phyloP scores from a whole-genome alignment of 2,888 invertebrate species.

The Phlogophora meticulosa region DNA sequence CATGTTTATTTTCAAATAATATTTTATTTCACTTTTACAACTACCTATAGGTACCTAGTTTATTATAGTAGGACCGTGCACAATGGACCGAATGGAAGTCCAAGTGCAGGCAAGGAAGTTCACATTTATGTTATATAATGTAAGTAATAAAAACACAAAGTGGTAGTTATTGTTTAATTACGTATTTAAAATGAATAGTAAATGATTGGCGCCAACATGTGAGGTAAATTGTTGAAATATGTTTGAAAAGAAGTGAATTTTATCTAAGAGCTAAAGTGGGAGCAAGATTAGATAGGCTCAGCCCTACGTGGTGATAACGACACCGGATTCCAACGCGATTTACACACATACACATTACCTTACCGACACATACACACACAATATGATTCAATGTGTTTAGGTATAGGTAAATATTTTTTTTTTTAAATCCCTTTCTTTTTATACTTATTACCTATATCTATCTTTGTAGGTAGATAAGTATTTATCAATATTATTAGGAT shows the following conservation, averaged over 20 bases:
- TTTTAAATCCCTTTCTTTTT: background rate
- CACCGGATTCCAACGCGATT: conserved; percentile 80
- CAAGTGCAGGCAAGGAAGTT: too few species aligned
- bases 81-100: too few species aligned
- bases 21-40: background rate
- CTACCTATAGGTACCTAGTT: background rate
- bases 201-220: conserved; percentile 49
- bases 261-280: conserved; percentile 81
- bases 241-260: conserved; percentile 76
- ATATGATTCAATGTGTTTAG: conserved; percentile 33
- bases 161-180: conserved; percentile 17
- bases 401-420: conserved; percentile 33
- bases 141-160: background rate
- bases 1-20: background rate
- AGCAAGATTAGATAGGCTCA: conserved; percentile 87
- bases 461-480: background rate
- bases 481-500: background rate
- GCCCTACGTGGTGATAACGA: conserved; percentile 85
- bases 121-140: too few species aligned
- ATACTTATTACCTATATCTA: background rate
- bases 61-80: too few species aligned
- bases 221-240: conserved; percentile 69
- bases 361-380: conserved; percentile 26
- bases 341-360: conserved; percentile 73
- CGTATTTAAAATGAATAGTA: conserved; percentile 23